Evolutionary conservation across 2,888 invertebrate species (phyloP), one percentile per base, ranked within the genome.

Genomic region (Tryphoninae sp.): DNA sequence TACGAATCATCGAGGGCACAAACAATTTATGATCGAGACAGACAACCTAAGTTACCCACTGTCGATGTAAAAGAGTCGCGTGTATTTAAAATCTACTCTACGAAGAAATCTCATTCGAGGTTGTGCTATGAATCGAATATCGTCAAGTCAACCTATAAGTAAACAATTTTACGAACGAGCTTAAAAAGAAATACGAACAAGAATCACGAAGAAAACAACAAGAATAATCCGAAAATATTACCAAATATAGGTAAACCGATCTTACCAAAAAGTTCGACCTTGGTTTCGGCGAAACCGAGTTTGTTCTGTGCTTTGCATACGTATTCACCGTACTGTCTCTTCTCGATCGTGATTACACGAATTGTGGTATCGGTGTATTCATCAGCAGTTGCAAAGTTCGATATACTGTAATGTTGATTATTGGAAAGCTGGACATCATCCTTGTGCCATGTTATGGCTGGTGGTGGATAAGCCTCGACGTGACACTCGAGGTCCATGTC

Each of bases 401-500:
- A 97, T 86, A 98, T 96, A 87, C 96, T 96, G 91, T 97, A 97
- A 93, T 98, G 98, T 89, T 98, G 98, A 92, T 98, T 98, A 89
- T 97, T 97, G 0, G 96, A 95, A 2, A 98, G 91, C 81, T 95
- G 95, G 0, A 95, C 93, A 64, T 95, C 96, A 72, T 97, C 97
- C 91, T 98, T 98, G 3, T 96, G 93, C 98, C 98, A 98, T 0
- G 95, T 94, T 84, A 98, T 97, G 0, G 97, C 97, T 0, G 98
- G 98, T 2, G 97, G 97, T 0, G 98, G 98, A 92, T 98, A 98
- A 0, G 98, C 98, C 90, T 97, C 97, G 13, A 98, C 96, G 91
- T 98, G 98, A 89, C 98, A 98, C 89, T 98, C 98, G 83, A 98
- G 92, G 88, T 98, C 97, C 96, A 98, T 98, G 87, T 98, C 97